These are phyloP conservation scores for Ceratothoa steindachneri DNA, from an alignment of 2,888 invertebrate genomes.

Conservation along the genomic window DNA sequence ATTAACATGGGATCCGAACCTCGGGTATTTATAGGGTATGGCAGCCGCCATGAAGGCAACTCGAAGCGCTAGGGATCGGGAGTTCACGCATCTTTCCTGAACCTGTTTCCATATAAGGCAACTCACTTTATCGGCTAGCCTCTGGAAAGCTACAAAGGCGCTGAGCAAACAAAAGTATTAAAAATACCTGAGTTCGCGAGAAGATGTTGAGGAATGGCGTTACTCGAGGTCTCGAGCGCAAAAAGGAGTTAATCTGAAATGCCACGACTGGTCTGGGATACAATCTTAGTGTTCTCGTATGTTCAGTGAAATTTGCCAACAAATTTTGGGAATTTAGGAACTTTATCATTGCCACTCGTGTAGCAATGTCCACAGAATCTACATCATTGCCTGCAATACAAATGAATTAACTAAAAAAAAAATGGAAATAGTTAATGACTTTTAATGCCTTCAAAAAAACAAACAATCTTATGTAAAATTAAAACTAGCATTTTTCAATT, in stretches of 20 bases:
- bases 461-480: too few relatives aligned
- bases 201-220: conserved; percentile 81
- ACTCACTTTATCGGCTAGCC: too few relatives aligned
- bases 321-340: conserved; percentile 98
- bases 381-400: conserved; percentile 67
- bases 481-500: too few relatives aligned
- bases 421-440: conserved; percentile 65
- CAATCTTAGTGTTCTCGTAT: conserved; percentile 88
- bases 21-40: too few relatives aligned
- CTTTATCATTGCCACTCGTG: conserved; percentile 93
- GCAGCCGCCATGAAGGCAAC: too few relatives aligned
- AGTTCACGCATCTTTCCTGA: too few relatives aligned
- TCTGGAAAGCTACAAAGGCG: too few relatives aligned
- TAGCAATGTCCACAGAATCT: conserved; percentile 97
- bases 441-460: too few relatives aligned
- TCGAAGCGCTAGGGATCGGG: too few relatives aligned
- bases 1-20: too few relatives aligned
- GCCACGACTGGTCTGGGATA: conserved; percentile 98
- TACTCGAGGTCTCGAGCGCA: conserved; percentile 83
- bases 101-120: too few relatives aligned
- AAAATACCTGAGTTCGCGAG: conserved; percentile 76
- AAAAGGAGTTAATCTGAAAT: conserved; percentile 93
- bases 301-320: conserved; percentile 94
- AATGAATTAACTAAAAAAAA: conserved; percentile 65
- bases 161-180: too few relatives aligned